phyloP scores from a whole-genome alignment of 1,140 invertebrate species.

The Tetragonula clypearis region DNA sequence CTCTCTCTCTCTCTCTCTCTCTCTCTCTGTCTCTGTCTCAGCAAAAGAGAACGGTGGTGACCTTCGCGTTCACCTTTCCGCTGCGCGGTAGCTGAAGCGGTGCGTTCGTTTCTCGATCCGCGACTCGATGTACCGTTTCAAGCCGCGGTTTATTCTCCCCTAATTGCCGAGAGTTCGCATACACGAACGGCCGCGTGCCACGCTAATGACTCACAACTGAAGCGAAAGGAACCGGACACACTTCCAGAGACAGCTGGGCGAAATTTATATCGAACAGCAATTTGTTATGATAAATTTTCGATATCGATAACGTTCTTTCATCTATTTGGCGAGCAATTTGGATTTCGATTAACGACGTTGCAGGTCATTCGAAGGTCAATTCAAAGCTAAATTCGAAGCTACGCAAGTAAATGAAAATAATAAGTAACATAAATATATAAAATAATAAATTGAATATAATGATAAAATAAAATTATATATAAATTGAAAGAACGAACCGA shows the following conservation, averaged over 20 bases:
- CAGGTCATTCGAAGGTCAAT: too few relatives aligned
- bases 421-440: too few relatives aligned
- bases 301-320: too few relatives aligned
- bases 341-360: too few relatives aligned
- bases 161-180: constrained; percentile 21
- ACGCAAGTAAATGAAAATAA: too few relatives aligned
- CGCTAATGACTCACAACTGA: constrained; percentile 26
- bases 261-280: too few relatives aligned
- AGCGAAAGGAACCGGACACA: background rate
- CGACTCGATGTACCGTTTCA: constrained; percentile 37
- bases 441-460: too few relatives aligned
- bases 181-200: constrained; percentile 4
- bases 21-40: constrained; percentile 24
- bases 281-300: too few relatives aligned
- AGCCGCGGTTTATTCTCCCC: constrained; percentile 12
- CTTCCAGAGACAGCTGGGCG: background rate
- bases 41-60: constrained; percentile 61
- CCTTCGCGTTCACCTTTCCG: constrained; percentile 62
- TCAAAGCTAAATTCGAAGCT: too few relatives aligned
- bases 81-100: background rate
- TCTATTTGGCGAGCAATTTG: too few relatives aligned
- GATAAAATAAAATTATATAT: too few relatives aligned
- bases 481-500: too few relatives aligned
- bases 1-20: constrained; percentile 49
- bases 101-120: constrained; percentile 15